phyloP scores from a whole-genome alignment of 2,797 vertebrate species.

The Phoeniculus purpureus region DNA sequence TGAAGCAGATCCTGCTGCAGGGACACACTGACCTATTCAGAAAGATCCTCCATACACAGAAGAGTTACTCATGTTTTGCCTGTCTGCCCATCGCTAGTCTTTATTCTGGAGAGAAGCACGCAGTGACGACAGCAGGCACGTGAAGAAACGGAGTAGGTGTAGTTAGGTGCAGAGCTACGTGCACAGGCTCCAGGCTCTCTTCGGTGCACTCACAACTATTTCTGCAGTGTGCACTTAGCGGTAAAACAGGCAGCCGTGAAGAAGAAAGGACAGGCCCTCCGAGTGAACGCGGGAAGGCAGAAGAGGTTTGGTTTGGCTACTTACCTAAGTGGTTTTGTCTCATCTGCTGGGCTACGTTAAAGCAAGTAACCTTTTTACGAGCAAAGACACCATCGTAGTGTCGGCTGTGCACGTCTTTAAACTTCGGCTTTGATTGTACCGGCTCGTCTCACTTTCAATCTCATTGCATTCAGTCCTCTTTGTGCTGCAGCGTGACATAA shows the following conservation, averaged over 20 bases:
- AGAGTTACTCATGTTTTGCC: not conserved
- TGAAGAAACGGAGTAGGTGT: not conserved
- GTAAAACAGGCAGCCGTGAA: not conserved
- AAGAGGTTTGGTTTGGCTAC: not conserved
- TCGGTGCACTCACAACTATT: rapidly evolving
- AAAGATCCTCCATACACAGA: not conserved
- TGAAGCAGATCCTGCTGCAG: not conserved
- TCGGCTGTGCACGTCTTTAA: slow-evolving; percentile 32
- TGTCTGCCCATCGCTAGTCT: not conserved
- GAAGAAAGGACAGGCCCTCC: not conserved
- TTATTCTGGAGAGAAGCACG: not conserved
- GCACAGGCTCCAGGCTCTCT: not conserved
- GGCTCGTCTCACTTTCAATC: slow-evolving; percentile 35
- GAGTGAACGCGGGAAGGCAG: not conserved
- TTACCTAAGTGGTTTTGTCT: not conserved
- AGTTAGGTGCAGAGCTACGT: not conserved
- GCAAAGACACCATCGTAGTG: not conserved
- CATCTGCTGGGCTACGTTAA: not conserved
- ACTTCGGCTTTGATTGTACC: slow-evolving; percentile 17
- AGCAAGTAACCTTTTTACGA: not conserved
- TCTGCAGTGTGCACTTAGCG: not conserved
- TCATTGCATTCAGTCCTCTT: not conserved
- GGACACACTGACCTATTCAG: not conserved
- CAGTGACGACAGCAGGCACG: not conserved
- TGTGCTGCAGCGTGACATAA: slow-evolving; percentile 29